Conservation (phyloP, 1,140 invertebrate genomes). For the Stegodyphus mimosarum region DNA sequence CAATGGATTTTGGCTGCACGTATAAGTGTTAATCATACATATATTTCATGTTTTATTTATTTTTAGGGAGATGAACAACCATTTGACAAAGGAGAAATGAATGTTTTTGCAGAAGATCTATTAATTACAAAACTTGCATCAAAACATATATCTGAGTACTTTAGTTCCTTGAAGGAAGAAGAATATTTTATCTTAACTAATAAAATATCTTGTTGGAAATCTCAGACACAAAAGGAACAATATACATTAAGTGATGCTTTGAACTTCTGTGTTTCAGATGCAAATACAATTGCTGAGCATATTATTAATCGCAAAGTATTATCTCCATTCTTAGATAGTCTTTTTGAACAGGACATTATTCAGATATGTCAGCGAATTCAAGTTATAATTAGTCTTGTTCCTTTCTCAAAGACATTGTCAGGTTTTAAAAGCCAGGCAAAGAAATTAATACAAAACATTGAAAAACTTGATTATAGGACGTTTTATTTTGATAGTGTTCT, state of each 20-base stretch:
- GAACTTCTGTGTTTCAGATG: neutral
- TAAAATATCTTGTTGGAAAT: too few species aligned
- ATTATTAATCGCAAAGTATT: neutral
- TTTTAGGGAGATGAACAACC: constrained; percentile 68
- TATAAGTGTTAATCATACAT: neutral
- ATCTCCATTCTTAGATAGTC: neutral
- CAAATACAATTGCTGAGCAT: neutral
- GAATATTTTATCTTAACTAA: too few species aligned
- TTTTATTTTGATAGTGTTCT: neutral
- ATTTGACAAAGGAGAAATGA: constrained; percentile 72
- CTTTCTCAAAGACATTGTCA: neutral
- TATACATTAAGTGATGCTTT: neutral
- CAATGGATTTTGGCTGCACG: too few species aligned
- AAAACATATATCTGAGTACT: constrained; percentile 33
- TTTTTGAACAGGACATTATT: constrained; percentile 7
- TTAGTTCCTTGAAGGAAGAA: neutral
- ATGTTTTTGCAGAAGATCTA: constrained; percentile 69
- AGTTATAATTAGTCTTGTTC: neutral
- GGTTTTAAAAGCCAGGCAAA: neutral
- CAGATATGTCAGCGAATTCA: constrained; percentile 12
- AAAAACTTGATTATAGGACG: neutral
- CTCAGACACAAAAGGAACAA: too few species aligned
- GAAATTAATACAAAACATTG: neutral
- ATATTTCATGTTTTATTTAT: neutral
- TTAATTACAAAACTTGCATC: constrained; percentile 63